Base-by-base conservation (phyloP, 2,113 vertebrate species). In the Meleagris gallopavo region DNA sequence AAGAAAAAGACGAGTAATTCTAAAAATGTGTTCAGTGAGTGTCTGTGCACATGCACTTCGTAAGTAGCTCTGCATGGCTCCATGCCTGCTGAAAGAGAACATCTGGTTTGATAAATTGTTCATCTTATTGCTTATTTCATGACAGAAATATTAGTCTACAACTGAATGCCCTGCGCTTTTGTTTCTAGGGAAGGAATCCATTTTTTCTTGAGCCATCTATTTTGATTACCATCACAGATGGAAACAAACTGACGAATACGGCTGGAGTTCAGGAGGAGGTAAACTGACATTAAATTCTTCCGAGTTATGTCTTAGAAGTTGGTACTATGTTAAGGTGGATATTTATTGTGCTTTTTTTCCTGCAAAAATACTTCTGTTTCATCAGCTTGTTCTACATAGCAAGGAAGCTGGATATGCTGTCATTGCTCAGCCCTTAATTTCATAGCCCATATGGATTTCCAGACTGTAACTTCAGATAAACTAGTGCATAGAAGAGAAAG, bases 201-300 rank as follows among this genome's bases (percentile, higher is more conserved):
- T 99, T 99, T 97, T 99, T 99, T 98, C 98, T 99, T 74, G 99
- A 99, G 94, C 99, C 99, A 52, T 99, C 99, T 95, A 99, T 99
- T 98, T 98, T 99, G 98, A 99, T 99, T 96, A 99, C 99, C 48
- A 99, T 99, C 97, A 99, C 99, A 78, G 99, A 99, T 24, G 99
- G 99, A 93, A 99, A 99, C 98, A 99, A 99, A 96, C 98, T 99
- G 80, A 99, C 99, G 76, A 98, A 99, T 97, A 99, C 98, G 34
- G 98, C 99, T 54, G 98, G 99, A 89, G 98, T 99, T 95, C 98
- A 99, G 85, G 99, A 99, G 64, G 99, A 99, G 98, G 99, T 99
- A 98, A 99, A 85, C 64, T 74, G 88, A 13, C 6, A 55, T 90
- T 92, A 86, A 84, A 52, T 86, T 55, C 32, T 88, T 22, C 52